phyloP scores from a whole-genome alignment of 2,888 invertebrate genomes.

The Laothoe populi region DNA sequence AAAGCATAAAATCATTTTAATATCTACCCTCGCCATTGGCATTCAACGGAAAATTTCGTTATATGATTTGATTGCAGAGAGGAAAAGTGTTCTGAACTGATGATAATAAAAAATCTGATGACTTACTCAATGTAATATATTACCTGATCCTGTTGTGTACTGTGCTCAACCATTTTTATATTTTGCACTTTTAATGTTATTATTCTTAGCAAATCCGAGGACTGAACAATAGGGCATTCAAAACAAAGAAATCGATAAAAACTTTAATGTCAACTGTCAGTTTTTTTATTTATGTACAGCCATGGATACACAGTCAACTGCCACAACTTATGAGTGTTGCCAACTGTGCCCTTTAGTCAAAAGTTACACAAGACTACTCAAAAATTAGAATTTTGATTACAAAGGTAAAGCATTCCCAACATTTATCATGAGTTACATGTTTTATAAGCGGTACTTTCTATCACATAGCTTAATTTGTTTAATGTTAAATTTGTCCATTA shows the following conservation, averaged over 20 bases:
- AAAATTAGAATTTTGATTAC: too few relatives aligned
- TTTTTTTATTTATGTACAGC: too few relatives aligned
- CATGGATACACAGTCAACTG: too few relatives aligned
- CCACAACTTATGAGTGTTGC: too few relatives aligned
- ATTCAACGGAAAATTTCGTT: background rate
- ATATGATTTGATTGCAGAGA: background rate
- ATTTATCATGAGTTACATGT: too few relatives aligned
- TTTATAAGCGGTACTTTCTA: too few relatives aligned
- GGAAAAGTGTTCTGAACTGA: too few relatives aligned
- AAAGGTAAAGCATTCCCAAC: too few relatives aligned
- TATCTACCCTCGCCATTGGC: background rate
- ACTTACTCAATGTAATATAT: slow-evolving; percentile 10
- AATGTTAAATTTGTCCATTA: too few relatives aligned
- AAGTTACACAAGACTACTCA: too few relatives aligned
- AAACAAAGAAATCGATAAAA: slow-evolving; percentile 18
- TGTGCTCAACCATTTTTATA: slow-evolving; percentile 46
- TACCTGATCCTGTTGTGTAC: slow-evolving; percentile 53
- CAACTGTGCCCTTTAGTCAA: too few relatives aligned
- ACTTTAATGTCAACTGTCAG: background rate
- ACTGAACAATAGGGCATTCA: slow-evolving; percentile 12
- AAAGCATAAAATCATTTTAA: slow-evolving; percentile 34
- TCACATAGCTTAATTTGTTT: too few relatives aligned
- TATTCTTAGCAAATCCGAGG: background rate
- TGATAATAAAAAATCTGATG: background rate
- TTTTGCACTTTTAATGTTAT: background rate